These are phyloP conservation scores for Griposia aprilina DNA, from an alignment of 2,888 invertebrate species.

Conservation along the genomic window DNA sequence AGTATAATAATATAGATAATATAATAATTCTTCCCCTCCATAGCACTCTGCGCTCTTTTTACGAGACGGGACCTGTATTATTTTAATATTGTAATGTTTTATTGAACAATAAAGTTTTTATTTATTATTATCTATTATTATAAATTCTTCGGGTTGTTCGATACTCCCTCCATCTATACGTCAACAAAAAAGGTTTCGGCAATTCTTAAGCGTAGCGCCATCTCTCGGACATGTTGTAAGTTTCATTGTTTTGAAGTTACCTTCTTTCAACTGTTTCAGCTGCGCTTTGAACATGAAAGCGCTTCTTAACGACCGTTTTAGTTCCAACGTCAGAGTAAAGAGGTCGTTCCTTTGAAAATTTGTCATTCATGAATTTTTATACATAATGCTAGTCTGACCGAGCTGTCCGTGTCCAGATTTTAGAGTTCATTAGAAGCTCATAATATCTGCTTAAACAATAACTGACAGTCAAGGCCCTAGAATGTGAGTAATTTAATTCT, in stretches of 20 bases:
- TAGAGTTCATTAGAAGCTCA: neutral
- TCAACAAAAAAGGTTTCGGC: neutral
- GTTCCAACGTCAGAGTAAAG: slow-evolving; percentile 26
- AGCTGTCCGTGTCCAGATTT: neutral
- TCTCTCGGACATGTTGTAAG: slow-evolving; percentile 10
- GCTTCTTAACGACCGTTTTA: neutral
- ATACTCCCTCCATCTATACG: slow-evolving; percentile 2
- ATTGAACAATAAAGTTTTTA: too few relatives aligned
- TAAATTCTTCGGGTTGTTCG: neutral
- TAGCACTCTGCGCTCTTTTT: too few relatives aligned
- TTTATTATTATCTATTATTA: too few relatives aligned
- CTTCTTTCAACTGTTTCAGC: neutral
- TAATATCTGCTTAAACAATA: neutral
- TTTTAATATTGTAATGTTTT: too few relatives aligned
- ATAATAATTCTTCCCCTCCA: too few relatives aligned
- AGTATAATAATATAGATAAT: too few relatives aligned
- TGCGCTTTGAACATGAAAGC: neutral
- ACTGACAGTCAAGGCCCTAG: neutral
- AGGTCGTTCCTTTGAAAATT: slow-evolving; percentile 34
- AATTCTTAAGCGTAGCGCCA: slow-evolving; percentile 36
- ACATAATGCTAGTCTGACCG: neutral
- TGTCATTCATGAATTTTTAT: neutral
- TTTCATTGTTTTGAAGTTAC: neutral
- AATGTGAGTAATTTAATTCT: neutral
- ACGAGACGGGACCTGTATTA: too few relatives aligned